Percentiles rank a stretch among this genome's conserved stretches.
phyloP scores from a whole-genome alignment of 2,113 vertebrate species.

The Arenaria interpres region DNA sequence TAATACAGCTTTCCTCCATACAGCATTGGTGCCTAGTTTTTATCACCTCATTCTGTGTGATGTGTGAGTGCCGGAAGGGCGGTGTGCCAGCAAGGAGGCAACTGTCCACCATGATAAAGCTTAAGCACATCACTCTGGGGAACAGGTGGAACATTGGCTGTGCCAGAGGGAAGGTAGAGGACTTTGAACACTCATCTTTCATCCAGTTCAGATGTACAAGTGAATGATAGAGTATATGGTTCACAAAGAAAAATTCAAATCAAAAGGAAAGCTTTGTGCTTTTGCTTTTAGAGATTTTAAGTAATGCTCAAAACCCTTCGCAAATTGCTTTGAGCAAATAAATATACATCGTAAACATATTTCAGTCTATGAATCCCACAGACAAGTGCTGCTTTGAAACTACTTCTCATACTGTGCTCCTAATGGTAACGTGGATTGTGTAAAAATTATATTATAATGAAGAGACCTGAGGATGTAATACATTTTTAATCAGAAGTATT shows the following conservation, averaged over 20 bases:
- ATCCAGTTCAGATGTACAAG: background rate
- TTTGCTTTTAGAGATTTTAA: constrained; percentile 1
- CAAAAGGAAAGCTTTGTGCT: background rate
- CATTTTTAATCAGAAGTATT: constrained; percentile 19
- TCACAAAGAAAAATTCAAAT: background rate
- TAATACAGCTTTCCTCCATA: background rate
- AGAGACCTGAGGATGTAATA: background rate
- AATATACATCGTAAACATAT: background rate
- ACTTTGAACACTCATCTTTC: background rate
- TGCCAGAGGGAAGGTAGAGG: background rate
- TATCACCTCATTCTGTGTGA: background rate
- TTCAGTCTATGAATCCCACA: background rate
- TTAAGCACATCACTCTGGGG: background rate
- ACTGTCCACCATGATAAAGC: background rate
- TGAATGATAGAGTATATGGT: background rate
- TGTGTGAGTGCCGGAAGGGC: background rate
- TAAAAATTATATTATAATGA: constrained; percentile 4
- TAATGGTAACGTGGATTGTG: background rate
- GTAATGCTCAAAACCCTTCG: background rate
- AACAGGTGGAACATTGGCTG: background rate
- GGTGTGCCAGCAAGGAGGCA: background rate
- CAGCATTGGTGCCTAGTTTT: background rate
- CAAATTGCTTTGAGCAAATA: background rate
- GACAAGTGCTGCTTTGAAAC: background rate
- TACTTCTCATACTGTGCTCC: background rate